These are phyloP conservation scores for Ctenosaura bakeri DNA, from an alignment of 2,797 vertebrate species.

Conservation along the genomic window DNA sequence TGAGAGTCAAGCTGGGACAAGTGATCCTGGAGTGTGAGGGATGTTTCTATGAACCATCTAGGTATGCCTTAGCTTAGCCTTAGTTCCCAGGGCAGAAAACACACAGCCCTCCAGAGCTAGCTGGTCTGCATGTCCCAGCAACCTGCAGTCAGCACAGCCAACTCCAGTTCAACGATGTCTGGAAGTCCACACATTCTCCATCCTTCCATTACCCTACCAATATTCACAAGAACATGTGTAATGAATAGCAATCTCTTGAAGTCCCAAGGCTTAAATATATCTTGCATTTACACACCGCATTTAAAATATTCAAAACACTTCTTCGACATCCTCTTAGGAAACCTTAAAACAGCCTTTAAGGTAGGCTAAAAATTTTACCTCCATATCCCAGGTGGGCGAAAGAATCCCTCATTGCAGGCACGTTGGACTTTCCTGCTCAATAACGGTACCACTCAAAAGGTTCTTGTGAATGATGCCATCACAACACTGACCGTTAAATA, in stretches of 20 bases:
- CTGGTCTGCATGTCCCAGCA: neutral
- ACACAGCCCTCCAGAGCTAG: neutral
- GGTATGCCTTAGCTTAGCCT: too few relatives aligned
- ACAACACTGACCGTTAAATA: too few relatives aligned
- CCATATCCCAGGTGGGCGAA: too few relatives aligned
- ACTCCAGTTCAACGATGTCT: neutral
- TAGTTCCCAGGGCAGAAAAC: neutral
- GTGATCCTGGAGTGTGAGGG: neutral
- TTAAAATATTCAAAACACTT: neutral
- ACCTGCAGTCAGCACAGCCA: neutral
- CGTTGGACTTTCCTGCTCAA: too few relatives aligned
- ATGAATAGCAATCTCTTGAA: neutral
- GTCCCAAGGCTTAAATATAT: neutral
- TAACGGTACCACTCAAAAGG: too few relatives aligned
- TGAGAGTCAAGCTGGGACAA: neutral
- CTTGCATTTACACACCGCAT: neutral
- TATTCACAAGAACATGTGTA: neutral
- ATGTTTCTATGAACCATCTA: neutral
- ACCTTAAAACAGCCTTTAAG: neutral
- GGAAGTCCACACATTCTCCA: neutral
- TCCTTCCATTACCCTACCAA: neutral
- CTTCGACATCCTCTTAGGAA: neutral
- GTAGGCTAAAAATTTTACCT: neutral
- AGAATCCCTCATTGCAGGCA: too few relatives aligned
- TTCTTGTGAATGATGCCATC: too few relatives aligned